phyloP scores from a whole-genome alignment of 92 coral and sea anemone genomes.

The Phenganax marumi region DNA sequence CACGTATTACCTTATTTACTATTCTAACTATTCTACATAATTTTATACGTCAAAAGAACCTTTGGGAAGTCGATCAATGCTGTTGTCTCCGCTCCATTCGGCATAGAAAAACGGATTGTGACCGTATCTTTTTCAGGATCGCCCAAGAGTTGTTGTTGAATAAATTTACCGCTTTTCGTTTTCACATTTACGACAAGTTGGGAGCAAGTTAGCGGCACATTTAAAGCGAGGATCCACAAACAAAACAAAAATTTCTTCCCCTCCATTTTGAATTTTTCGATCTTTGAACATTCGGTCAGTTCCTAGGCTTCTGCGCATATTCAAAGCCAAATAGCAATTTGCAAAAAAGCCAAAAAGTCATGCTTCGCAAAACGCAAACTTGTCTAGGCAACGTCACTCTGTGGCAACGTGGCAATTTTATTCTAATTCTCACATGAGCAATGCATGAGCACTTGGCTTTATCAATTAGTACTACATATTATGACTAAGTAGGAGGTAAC shows the following conservation, averaged over 20 bases:
- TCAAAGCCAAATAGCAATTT: too few relatives aligned
- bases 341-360: too few relatives aligned
- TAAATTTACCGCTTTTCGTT: slow-evolving; percentile 74
- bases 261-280: slow-evolving; percentile 47
- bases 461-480: too few relatives aligned
- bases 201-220: slow-evolving; percentile 2
- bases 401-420: too few relatives aligned
- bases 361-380: too few relatives aligned
- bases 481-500: too few relatives aligned
- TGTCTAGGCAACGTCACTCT: too few relatives aligned
- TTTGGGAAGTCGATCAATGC: slow-evolving; percentile 75
- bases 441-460: too few relatives aligned
- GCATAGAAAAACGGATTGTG: slow-evolving; percentile 61
- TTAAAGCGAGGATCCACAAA: not conserved
- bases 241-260: not conserved
- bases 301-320: too few relatives aligned
- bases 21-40: not conserved
- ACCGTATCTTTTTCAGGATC: slow-evolving; percentile 83
- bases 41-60: slow-evolving; percentile 47
- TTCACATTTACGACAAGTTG: slow-evolving; percentile 82
- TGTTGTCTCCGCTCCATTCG: slow-evolving; percentile 62
- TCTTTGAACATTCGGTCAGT: not conserved
- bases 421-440: too few relatives aligned
- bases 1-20: not conserved
- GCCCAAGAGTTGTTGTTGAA: slow-evolving; percentile 68